A percentile compares a stretch with the other conserved stretches of the same genome.
Evolutionary conservation across 2,888 invertebrate genomes (phyloP).

Genomic region (Dascillus cervinus): DNA sequence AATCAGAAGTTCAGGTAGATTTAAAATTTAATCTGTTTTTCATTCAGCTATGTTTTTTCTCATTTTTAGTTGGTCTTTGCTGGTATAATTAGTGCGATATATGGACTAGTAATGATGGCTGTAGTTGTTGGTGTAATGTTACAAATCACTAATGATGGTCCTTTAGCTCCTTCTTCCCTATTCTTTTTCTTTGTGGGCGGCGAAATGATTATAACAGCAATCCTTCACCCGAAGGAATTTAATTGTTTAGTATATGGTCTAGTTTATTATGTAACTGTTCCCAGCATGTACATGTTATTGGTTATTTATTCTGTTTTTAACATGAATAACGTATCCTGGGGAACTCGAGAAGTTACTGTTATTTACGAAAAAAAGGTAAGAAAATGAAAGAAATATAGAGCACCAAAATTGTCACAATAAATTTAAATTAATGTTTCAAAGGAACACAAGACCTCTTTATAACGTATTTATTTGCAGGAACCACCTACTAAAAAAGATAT

Average conservation of each 20-base stretch:
- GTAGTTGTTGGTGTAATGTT: slow-evolving; percentile 74
- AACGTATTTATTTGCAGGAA: no score
- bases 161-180: slow-evolving; percentile 74
- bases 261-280: slow-evolving; percentile 86
- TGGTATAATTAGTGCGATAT: slow-evolving; percentile 65
- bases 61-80: slow-evolving; percentile 59
- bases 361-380: no score
- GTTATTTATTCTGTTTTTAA: slow-evolving; percentile 90
- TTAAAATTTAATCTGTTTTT: no score
- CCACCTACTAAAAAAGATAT: no score
- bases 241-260: slow-evolving; percentile 64
- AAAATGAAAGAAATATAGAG: no score
- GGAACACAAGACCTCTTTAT: no score
- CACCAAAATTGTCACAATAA: no score
- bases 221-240: slow-evolving; percentile 75
- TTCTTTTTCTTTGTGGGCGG: slow-evolving; percentile 68
- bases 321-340: slow-evolving; percentile 91
- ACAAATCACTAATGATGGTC: slow-evolving; percentile 72
- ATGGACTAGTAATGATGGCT: slow-evolving; percentile 81
- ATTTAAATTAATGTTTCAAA: no score
- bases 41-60: no score
- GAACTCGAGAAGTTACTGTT: slow-evolving; percentile 71
- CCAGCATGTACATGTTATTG: slow-evolving; percentile 89
- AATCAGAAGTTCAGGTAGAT: slow-evolving; percentile 59
- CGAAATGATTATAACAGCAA: slow-evolving; percentile 57